These are phyloP conservation scores for Pelodytes ibericus DNA, from an alignment of 2,797 vertebrate species.

Conservation along the genomic window DNA sequence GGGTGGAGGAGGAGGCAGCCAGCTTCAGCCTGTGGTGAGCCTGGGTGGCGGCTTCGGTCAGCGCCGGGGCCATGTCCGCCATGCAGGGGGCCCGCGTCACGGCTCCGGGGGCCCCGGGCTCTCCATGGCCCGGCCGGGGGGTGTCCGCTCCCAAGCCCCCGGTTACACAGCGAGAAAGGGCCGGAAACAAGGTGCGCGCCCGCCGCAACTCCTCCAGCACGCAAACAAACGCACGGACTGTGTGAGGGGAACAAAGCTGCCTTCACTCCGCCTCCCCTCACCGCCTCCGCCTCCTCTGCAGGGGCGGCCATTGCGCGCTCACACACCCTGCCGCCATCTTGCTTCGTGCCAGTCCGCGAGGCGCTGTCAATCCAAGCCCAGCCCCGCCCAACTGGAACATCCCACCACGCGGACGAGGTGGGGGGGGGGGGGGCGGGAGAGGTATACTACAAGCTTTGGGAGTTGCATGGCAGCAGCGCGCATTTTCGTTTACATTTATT, in stretches of 20 bases:
- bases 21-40: slow-evolving; percentile 52
- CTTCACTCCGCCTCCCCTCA: slow-evolving; percentile 37
- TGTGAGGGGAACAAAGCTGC: slow-evolving; percentile 30
- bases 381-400: slow-evolving; percentile 30
- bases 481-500: background rate
- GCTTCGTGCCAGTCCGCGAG: slow-evolving; percentile 20
- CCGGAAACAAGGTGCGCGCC: background rate
- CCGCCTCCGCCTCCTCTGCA: slow-evolving; percentile 43
- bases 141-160: background rate
- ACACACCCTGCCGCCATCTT: slow-evolving; percentile 42
- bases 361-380: background rate
- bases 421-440: too few relatives aligned
- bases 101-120: slow-evolving; percentile 38
- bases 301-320: slow-evolving; percentile 2
- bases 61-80: slow-evolving; percentile 57
- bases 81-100: slow-evolving; percentile 39
- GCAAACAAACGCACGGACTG: slow-evolving; percentile 3
- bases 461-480: background rate
- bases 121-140: slow-evolving; percentile 49
- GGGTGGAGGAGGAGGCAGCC: slow-evolving; percentile 17
- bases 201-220: slow-evolving; percentile 24
- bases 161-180: background rate
- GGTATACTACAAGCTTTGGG: background rate
- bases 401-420: background rate
- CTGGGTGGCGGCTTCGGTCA: slow-evolving; percentile 54